Conservation (phyloP, 2,113 vertebrate genomes). For the Caranx melampygus region DNA sequence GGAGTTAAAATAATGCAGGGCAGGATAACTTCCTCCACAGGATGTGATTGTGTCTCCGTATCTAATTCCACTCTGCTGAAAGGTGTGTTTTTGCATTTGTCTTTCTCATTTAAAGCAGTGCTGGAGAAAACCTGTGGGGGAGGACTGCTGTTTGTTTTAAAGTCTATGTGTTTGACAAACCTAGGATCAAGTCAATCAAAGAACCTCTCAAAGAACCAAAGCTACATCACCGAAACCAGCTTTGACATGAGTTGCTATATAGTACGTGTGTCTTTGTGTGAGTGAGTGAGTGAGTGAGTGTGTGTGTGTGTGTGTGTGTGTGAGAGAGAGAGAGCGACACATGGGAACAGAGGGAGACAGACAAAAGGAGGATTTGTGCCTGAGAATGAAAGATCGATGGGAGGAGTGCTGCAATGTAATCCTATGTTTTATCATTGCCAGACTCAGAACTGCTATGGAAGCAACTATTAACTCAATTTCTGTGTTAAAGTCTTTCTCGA, state of each 20-base stretch:
- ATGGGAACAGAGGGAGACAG: constrained; percentile 31
- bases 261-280: constrained; percentile 5
- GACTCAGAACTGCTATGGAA: constrained; percentile 37
- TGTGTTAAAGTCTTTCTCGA: neutral
- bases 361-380: constrained; percentile 53
- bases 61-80: constrained; percentile 20
- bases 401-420: constrained; percentile 39
- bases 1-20: constrained; percentile 10
- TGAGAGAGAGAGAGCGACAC: constrained; percentile 28
- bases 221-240: constrained; percentile 1
- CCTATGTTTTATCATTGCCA: constrained; percentile 49
- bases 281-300: constrained; percentile 12
- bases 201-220: constrained; percentile 23
- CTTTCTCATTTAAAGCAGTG: constrained; percentile 42
- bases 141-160: constrained; percentile 42
- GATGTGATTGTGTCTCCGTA: constrained; percentile 11
- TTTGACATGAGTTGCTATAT: constrained; percentile 41
- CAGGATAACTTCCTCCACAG: constrained; percentile 7
- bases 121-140: constrained; percentile 12
- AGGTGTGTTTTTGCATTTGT: constrained; percentile 52
- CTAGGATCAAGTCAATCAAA: constrained; percentile 35
- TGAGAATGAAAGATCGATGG: constrained; percentile 49
- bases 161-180: constrained; percentile 51
- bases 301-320: constrained; percentile 14
- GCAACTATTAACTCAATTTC: constrained; percentile 35